Conservation (phyloP, 2,113 vertebrate species). For the Rynchops niger region DNA sequence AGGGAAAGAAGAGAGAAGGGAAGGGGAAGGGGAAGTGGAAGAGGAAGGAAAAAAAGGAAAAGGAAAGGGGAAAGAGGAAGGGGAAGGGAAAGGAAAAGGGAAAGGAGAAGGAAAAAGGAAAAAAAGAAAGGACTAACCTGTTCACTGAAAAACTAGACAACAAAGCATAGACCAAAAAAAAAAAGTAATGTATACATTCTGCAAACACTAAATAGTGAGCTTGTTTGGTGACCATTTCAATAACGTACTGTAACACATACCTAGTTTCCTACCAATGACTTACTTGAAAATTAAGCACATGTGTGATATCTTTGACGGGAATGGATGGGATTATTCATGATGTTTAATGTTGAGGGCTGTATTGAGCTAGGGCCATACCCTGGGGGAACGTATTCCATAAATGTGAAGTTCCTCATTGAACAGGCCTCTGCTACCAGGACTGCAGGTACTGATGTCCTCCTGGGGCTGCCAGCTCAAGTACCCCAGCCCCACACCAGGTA, state of each 20-base stretch:
- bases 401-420: not conserved
- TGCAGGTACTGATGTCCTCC: not conserved
- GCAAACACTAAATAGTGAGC: not conserved
- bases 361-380: not conserved
- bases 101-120: not conserved
- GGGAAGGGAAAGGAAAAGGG: not conserved
- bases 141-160: not conserved
- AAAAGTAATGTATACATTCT: not conserved
- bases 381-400: rapidly evolving
- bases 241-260: not conserved
- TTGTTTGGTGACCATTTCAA: not conserved
- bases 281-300: not conserved
- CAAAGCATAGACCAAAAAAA: not conserved
- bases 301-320: not conserved
- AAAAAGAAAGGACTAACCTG: not conserved
- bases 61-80: too few species aligned
- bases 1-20: too few species aligned
- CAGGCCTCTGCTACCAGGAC: not conserved
- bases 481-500: not conserved
- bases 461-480: not conserved
- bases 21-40: rapidly evolving
- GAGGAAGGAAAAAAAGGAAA: not conserved
- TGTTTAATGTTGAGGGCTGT: not conserved
- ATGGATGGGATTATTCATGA: not conserved
- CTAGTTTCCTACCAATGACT: not conserved